Conservation (phyloP, 2,797 vertebrate species). For the Darevskia mixta region DNA sequence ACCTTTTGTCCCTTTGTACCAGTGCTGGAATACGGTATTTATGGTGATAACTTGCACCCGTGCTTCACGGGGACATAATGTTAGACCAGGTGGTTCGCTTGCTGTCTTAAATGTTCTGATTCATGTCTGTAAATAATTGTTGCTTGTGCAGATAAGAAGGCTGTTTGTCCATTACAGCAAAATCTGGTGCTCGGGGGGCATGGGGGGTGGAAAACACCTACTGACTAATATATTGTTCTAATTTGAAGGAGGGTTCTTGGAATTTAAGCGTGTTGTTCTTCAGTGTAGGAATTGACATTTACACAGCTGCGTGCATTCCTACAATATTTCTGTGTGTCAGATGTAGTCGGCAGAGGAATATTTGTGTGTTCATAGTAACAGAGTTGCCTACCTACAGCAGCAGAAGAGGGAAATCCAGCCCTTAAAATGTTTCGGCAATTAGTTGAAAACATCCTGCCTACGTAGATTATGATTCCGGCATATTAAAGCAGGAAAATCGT, state of each 20-base stretch:
- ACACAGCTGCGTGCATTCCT: background rate
- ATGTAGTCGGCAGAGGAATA: slow-evolving; percentile 4
- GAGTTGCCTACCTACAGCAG: background rate
- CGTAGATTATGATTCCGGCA: background rate
- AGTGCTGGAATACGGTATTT: background rate
- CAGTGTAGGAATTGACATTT: background rate
- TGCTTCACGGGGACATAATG: no score
- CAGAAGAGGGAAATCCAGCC: background rate
- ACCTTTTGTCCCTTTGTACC: background rate
- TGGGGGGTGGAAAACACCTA: background rate
- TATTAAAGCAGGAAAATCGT: background rate
- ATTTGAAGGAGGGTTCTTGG: background rate
- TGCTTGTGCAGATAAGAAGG: background rate
- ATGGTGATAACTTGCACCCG: background rate
- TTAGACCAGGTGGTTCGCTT: background rate
- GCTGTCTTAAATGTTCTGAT: background rate
- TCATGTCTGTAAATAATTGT: background rate
- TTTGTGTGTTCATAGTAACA: background rate
- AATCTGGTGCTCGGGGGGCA: background rate
- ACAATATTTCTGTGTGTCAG: slow-evolving; percentile 36
- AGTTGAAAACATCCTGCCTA: background rate
- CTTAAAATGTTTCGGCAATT: background rate
- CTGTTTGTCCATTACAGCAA: background rate
- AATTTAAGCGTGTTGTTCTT: background rate
- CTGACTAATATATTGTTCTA: background rate